phyloP scores from a whole-genome alignment of 2,888 invertebrate genomes.

The Agonopterix arenella region DNA sequence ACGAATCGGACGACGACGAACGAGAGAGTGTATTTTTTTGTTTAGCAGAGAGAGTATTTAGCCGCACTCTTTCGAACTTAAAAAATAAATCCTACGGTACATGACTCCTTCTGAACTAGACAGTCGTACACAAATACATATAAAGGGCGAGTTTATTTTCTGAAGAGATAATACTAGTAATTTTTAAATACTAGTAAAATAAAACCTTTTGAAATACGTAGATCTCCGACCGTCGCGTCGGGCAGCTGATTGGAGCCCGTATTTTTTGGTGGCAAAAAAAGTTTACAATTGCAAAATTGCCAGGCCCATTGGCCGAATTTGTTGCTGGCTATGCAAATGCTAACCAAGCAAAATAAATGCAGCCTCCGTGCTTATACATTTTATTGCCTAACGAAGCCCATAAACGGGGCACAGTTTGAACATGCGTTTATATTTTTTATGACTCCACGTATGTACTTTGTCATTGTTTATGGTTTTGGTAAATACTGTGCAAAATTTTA shows the following conservation, averaged over 20 bases:
- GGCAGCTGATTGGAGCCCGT: not conserved
- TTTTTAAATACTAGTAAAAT: too few relatives aligned
- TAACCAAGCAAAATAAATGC: conserved; percentile 28
- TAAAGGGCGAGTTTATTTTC: too few relatives aligned
- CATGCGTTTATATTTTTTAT: conserved; percentile 4
- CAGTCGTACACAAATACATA: too few relatives aligned
- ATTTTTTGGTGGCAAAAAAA: not conserved
- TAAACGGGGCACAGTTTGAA: conserved; percentile 15
- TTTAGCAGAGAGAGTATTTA: too few relatives aligned
- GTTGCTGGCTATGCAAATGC: conserved; percentile 20
- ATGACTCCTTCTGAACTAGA: too few relatives aligned
- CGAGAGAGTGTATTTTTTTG: too few relatives aligned
- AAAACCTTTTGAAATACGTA: too few relatives aligned
- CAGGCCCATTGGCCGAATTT: conserved; percentile 20
- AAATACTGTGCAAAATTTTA: not conserved
- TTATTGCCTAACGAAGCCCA: conserved; percentile 26
- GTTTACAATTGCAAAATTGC: conserved; percentile 7
- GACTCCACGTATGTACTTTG: not conserved
- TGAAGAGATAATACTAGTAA: too few relatives aligned
- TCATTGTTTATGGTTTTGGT: conserved; percentile 3
- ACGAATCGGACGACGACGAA: too few relatives aligned
- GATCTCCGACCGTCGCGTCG: too few relatives aligned
- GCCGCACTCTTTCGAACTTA: too few relatives aligned
- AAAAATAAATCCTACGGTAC: too few relatives aligned
- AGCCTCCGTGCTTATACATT: conserved; percentile 24